Percentiles rank a stretch among this genome's conserved stretches.
These are phyloP conservation scores for Thecocarcelia acutangulata DNA, from an alignment of 2,888 invertebrate genomes.

Conservation along the genomic window DNA sequence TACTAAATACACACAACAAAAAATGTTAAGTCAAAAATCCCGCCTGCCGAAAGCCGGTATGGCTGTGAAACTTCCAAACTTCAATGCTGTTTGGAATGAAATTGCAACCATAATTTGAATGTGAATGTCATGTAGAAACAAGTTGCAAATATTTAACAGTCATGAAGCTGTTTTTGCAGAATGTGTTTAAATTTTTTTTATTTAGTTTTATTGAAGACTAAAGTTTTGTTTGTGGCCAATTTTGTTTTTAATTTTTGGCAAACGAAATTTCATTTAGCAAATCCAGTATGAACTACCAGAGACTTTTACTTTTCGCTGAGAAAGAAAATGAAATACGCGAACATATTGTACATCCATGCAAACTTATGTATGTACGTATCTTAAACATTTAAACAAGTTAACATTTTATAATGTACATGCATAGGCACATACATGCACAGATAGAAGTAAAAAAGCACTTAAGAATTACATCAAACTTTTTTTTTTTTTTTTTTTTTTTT, in stretches of 20 bases:
- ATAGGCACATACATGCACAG: too few relatives aligned
- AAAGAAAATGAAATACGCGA: neutral
- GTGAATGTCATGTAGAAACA: slow-evolving; percentile 69
- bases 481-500: too few relatives aligned
- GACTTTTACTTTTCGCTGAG: slow-evolving; percentile 62
- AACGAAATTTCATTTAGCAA: slow-evolving; percentile 20
- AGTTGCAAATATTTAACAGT: slow-evolving; percentile 50
- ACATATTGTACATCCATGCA: slow-evolving; percentile 5
- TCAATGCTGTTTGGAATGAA: slow-evolving; percentile 43
- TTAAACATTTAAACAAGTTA: too few relatives aligned
- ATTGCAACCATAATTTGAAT: slow-evolving; percentile 63
- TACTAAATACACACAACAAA: slow-evolving; percentile 27
- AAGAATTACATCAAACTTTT: too few relatives aligned
- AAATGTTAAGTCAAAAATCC: slow-evolving; percentile 18
- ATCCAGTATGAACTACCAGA: slow-evolving; percentile 2
- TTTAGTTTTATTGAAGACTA: slow-evolving; percentile 4
- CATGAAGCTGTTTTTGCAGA: slow-evolving; percentile 50
- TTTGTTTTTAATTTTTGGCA: slow-evolving; percentile 43
- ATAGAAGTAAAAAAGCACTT: neutral
- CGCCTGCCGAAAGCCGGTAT: slow-evolving; percentile 57
- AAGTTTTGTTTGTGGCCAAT: slow-evolving; percentile 27
- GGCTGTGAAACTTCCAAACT: slow-evolving; percentile 39
- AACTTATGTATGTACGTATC: neutral
- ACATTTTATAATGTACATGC: too few relatives aligned
- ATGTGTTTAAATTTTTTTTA: slow-evolving; percentile 13